These are phyloP conservation scores for Pachycephala philippinensis DNA, from an alignment of 2,113 vertebrate species.

Conservation along the genomic window DNA sequence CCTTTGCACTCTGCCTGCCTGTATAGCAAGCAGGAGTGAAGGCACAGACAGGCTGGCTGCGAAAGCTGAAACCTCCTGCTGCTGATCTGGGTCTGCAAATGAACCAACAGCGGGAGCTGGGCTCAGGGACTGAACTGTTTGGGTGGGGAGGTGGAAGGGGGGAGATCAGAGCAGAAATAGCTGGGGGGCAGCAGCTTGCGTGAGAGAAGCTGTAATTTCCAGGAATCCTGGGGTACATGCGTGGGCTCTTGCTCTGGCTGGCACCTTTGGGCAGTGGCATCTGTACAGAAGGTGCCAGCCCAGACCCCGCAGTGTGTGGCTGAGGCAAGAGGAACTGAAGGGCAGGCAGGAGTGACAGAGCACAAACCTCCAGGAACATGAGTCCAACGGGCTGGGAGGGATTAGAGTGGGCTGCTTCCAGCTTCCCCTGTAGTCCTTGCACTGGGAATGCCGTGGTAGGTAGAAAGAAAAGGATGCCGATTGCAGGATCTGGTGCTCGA, in stretches of 20 bases:
- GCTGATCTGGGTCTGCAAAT: neutral
- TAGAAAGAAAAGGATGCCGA: neutral
- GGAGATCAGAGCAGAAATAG: neutral
- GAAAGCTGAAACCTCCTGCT: neutral
- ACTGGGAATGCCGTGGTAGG: neutral
- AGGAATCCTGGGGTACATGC: accelerated
- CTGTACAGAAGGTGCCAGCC: accelerated
- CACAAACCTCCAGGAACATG: neutral
- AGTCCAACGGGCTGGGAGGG: neutral
- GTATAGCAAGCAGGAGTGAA: accelerated
- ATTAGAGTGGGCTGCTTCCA: neutral
- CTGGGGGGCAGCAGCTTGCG: neutral
- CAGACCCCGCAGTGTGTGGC: accelerated
- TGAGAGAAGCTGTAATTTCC: neutral
- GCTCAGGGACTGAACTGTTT: neutral
- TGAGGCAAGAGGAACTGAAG: neutral
- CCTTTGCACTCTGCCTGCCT: neutral
- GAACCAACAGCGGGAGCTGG: neutral
- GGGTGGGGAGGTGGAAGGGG: neutral
- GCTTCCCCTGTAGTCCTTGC: neutral
- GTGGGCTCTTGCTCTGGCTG: neutral
- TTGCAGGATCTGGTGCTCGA: neutral
- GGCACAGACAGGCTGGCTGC: neutral
- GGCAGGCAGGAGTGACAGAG: neutral
- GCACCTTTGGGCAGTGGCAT: neutral